These are phyloP conservation scores for Pionites leucogaster DNA, from an alignment of 2,113 vertebrate species.

Conservation along the genomic window DNA sequence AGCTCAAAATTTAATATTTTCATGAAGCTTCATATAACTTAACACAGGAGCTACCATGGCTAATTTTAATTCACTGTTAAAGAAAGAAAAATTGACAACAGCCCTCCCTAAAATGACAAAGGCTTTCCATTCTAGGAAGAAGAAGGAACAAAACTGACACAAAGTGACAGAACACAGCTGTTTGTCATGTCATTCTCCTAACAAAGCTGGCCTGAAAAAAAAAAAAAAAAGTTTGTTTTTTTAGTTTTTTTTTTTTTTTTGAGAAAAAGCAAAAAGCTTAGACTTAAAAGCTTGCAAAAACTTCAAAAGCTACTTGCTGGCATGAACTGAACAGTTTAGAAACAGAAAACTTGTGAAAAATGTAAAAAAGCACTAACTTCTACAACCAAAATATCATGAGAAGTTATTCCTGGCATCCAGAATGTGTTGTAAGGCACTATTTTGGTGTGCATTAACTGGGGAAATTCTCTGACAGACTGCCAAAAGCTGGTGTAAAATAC, in stretches of 20 bases:
- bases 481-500: not conserved
- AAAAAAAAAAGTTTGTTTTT: accelerated
- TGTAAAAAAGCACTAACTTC: not conserved
- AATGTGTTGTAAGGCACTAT: not conserved
- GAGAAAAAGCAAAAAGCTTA: not conserved
- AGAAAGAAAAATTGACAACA: not conserved
- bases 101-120: not conserved
- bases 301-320: not conserved
- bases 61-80: not conserved
- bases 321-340: not conserved
- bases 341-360: not conserved
- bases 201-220: not conserved
- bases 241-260: not conserved
- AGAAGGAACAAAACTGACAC: not conserved
- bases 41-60: not conserved
- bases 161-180: not conserved
- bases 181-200: not conserved
- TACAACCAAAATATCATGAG: not conserved
- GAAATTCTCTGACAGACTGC: not conserved
- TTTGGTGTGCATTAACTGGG: not conserved
- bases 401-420: not conserved
- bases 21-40: not conserved
- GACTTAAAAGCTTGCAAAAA: not conserved
- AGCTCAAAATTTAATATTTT: not conserved
- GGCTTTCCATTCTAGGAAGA: not conserved